Evolutionary conservation across 1,140 invertebrate species (phyloP), one percentile per base, ranked within the genome.

Genomic region (Lucilia cuprina): DNA sequence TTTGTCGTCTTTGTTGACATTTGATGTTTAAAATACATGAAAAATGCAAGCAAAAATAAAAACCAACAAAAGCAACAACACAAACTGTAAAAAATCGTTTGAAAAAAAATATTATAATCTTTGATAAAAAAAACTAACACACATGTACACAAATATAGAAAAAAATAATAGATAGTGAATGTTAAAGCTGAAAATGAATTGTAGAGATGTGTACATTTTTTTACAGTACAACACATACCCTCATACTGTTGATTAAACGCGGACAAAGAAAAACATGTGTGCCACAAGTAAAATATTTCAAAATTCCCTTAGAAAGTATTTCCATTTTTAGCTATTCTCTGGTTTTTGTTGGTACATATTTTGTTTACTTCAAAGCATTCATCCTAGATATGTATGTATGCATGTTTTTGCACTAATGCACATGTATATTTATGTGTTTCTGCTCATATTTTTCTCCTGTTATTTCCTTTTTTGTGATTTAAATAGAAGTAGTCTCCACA

Each of bases 1-100:
- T 70, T 70, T 70, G 82, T 83, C 77, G 77, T 80, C 19, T 74
- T 47, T 47, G 82, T 41, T 83, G 82, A 83, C 82, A 83, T 83
- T 74, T 83, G 82, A 83, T 83, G 55, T 60, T 65, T 74, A 60
- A 47, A 65, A 74, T 83, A 83, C 77, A 80, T 80, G 77, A 80
- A 80, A 80, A 80, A 80, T 80, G 77, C n/a, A 80, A 49, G 47
- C 41, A 80, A 19, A 10, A 19, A 80, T 50, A 75, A 74, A 34
- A 41, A 78, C 25, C 25, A 30, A 30, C 25, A 30, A 30, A 30
- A 30, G 25, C 25, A 30, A 30, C 25, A 30, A 3, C 25, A 30
- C 25, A 30, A 41, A 34, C 5, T 19, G 41, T 19, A 7, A 78
- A n/a, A 10, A 47, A 17, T 60, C 55, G n/a, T n/a, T 41, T 3